Conservation (phyloP, 2,888 invertebrate genomes). For the Andrena praecox region DNA sequence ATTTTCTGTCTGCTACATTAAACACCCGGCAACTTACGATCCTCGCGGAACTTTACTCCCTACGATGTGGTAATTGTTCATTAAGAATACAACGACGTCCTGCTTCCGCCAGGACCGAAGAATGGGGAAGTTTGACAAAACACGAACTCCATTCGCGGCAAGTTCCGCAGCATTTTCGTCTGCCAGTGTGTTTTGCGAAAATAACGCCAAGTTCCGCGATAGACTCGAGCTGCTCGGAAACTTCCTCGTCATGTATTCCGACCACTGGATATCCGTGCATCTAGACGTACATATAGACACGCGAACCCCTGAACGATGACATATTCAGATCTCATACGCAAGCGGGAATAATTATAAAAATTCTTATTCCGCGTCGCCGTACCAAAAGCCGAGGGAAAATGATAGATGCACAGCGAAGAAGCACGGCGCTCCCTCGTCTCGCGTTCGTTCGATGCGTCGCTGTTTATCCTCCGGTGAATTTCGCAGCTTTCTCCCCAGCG, state of each 20-base stretch:
- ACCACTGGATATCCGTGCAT: not conserved
- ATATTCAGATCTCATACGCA: too few relatives aligned
- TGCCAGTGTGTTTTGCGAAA: not conserved
- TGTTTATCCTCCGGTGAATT: slow-evolving; percentile 44
- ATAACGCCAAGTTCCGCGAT: not conserved
- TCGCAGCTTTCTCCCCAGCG: slow-evolving; percentile 50
- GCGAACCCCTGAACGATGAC: too few relatives aligned
- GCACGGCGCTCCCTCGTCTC: not conserved
- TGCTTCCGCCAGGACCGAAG: slow-evolving; percentile 15
- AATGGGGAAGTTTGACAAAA: slow-evolving; percentile 33
- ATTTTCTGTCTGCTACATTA: not conserved
- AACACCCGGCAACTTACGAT: not conserved
- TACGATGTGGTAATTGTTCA: slow-evolving; percentile 8
- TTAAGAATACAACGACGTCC: slow-evolving; percentile 5
- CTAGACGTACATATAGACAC: too few relatives aligned
- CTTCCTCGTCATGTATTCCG: not conserved
- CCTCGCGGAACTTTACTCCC: not conserved
- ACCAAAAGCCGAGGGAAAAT: not conserved
- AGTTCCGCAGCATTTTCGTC: not conserved
- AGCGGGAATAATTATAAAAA: too few relatives aligned
- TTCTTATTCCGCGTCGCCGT: too few relatives aligned
- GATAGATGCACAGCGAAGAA: not conserved
- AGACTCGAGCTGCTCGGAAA: not conserved
- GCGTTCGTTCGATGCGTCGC: slow-evolving; percentile 44
- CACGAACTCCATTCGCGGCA: not conserved